These are phyloP conservation scores for Chamaetylas fuelleborni DNA, from an alignment of 2,113 vertebrate genomes.

Conservation along the genomic window DNA sequence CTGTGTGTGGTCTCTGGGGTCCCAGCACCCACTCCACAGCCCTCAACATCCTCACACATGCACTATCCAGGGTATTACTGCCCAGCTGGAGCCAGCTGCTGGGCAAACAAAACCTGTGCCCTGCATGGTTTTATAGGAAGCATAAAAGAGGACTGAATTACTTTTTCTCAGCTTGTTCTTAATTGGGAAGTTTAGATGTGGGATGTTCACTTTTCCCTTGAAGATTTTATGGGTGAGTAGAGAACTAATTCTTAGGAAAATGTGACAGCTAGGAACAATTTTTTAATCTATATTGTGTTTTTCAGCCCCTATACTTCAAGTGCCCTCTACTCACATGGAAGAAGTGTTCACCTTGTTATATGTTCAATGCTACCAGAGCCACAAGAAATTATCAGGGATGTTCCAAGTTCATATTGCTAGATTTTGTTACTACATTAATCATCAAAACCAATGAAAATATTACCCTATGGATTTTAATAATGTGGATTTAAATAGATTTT, in stretches of 20 bases:
- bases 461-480: neutral
- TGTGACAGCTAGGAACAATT: neutral
- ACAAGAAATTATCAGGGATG: neutral
- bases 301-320: neutral
- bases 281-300: neutral
- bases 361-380: neutral
- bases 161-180: neutral
- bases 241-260: neutral
- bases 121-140: neutral
- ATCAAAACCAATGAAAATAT: neutral
- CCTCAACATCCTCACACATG: neutral
- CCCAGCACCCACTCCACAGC: neutral
- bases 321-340: neutral
- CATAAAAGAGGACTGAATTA: neutral
- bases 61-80: neutral
- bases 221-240: neutral
- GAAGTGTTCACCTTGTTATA: neutral
- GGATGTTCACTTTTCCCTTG: neutral
- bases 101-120: neutral
- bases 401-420: neutral
- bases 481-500: neutral
- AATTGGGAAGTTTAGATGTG: neutral
- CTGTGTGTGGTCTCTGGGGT: accelerated
- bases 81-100: neutral
- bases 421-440: neutral